Evolutionary conservation across 1,140 invertebrate genomes (phyloP).

Genomic region (Drosophila saltans): DNA sequence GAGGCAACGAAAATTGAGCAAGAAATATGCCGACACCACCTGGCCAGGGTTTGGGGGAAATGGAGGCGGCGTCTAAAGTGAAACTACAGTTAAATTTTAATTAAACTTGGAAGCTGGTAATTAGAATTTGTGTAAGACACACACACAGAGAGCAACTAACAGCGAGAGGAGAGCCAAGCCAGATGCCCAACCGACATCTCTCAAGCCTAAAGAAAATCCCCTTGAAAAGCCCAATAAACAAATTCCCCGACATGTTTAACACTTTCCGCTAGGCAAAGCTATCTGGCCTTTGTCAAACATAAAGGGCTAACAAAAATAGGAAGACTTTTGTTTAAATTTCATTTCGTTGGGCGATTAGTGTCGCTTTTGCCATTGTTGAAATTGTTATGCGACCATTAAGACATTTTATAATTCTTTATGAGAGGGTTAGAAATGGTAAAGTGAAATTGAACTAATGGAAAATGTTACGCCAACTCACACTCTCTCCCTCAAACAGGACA

Average conservation of each 20-base stretch:
- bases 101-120: conserved; percentile 70
- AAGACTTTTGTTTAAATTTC: conserved; percentile 79
- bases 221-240: conserved; percentile 71
- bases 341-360: conserved; percentile 82
- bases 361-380: conserved; percentile 75
- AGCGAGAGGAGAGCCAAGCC: conserved; percentile 8
- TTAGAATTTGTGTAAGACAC: conserved; percentile 67
- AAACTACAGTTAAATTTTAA: conserved; percentile 69
- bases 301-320: conserved; percentile 26
- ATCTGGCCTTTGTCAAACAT: conserved; percentile 68
- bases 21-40: conserved; percentile 60
- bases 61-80: not conserved
- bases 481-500: not conserved
- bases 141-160: conserved; percentile 1
- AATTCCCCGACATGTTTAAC: conserved; percentile 82
- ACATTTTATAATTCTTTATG: conserved; percentile 82
- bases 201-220: conserved; percentile 37
- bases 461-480: conserved; percentile 24
- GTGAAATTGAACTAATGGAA: conserved; percentile 67
- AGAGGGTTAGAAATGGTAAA: conserved; percentile 26
- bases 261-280: conserved; percentile 70
- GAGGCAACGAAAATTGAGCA: conserved; percentile 19
- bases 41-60: conserved; percentile 42
- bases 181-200: conserved; percentile 45
- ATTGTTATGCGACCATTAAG: conserved; percentile 80